Evolutionary conservation across 1,140 invertebrate species (phyloP).

Genomic region (Drosophila eugracilis): DNA sequence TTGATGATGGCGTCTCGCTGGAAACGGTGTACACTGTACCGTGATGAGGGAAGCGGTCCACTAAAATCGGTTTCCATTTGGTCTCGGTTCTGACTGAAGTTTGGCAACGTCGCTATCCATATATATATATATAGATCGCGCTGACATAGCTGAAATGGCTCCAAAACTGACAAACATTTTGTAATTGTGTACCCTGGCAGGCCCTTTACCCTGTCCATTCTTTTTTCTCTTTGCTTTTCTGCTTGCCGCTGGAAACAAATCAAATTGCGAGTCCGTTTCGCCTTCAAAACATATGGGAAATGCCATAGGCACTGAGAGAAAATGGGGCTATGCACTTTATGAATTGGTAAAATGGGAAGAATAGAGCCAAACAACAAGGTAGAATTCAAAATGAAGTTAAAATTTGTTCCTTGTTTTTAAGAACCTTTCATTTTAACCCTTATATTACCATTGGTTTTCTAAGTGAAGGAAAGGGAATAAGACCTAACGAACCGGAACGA

Average conservation of each 20-base stretch:
- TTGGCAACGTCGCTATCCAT: conserved; percentile 64
- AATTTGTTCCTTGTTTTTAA: too few relatives aligned
- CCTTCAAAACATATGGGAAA: conserved; percentile 32
- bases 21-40: conserved; percentile 13
- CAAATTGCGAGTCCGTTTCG: conserved; percentile 61
- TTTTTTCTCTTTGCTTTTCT: conserved; percentile 25
- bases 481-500: conserved; percentile 31
- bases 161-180: conserved; percentile 41
- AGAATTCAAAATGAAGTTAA: too few relatives aligned
- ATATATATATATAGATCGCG: too few relatives aligned
- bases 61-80: conserved; percentile 38
- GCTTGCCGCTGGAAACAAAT: conserved; percentile 66
- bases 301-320: too few relatives aligned
- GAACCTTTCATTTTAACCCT: neutral
- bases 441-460: neutral
- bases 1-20: conserved; percentile 56
- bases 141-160: conserved; percentile 30
- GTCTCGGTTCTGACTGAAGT: conserved; percentile 54
- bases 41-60: conserved; percentile 16
- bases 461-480: conserved; percentile 26
- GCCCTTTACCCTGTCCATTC: conserved; percentile 3
- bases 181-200: conserved; percentile 47
- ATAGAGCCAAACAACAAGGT: neutral
- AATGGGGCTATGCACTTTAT: too few relatives aligned
- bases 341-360: too few relatives aligned